These are phyloP conservation scores for Cebidichthys violaceus DNA, from an alignment of 2,113 vertebrate genomes.

Conservation along the genomic window DNA sequence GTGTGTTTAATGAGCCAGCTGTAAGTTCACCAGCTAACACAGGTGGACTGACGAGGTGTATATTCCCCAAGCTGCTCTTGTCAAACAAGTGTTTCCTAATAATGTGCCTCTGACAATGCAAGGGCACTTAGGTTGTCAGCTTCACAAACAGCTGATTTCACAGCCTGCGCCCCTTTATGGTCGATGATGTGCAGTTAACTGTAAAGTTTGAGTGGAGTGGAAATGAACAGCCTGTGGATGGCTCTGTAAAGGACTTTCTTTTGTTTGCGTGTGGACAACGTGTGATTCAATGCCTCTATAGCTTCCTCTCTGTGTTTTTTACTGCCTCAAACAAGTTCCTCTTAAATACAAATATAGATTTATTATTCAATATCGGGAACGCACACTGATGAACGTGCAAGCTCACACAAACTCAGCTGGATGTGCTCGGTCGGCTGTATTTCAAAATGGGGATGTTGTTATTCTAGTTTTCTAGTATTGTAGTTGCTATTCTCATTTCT, in stretches of 20 bases:
- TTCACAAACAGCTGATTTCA: constrained; percentile 1
- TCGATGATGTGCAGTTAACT: neutral
- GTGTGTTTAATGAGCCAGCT: constrained; percentile 6
- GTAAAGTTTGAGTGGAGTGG: neutral
- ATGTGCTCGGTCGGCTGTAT: neutral
- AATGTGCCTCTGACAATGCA: neutral
- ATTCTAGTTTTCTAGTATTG: neutral
- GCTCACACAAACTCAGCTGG: neutral
- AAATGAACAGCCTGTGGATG: neutral
- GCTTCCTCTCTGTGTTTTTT: neutral
- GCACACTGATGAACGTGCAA: neutral
- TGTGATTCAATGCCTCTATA: too few species aligned
- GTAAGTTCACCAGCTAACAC: neutral
- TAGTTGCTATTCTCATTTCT: neutral
- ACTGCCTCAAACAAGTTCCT: neutral
- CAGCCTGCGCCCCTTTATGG: neutral
- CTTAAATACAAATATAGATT: constrained; percentile 1
- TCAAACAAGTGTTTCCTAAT: neutral
- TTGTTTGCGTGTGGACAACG: neutral
- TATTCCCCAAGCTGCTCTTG: neutral
- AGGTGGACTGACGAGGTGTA: constrained; percentile 13
- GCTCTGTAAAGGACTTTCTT: neutral
- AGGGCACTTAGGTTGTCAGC: neutral
- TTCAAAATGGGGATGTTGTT: neutral
- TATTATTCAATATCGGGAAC: neutral